A percentile compares a stretch with the other conserved stretches of the same genome.
These are phyloP conservation scores for Mythimna ferrago DNA, from an alignment of 2,888 invertebrate species.

Conservation along the genomic window DNA sequence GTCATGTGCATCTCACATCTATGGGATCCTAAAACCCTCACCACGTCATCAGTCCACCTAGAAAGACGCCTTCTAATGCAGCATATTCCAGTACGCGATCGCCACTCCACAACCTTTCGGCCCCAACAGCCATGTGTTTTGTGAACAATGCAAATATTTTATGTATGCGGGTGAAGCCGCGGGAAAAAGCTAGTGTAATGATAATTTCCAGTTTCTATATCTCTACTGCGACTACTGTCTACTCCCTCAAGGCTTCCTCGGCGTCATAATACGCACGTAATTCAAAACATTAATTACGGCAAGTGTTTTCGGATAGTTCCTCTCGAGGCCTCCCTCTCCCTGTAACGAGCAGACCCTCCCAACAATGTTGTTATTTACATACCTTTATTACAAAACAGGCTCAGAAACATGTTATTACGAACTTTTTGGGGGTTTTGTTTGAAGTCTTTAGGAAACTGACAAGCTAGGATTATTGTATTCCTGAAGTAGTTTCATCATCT, in stretches of 20 bases:
- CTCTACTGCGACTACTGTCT: constrained; percentile 1
- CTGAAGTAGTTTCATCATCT: no score
- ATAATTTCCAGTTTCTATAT: neutral
- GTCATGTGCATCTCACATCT: no score
- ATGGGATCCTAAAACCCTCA: no score
- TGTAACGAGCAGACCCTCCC: constrained; percentile 40
- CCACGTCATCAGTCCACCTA: no score
- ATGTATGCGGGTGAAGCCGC: no score
- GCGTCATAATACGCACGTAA: constrained; percentile 56
- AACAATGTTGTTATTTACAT: constrained; percentile 48
- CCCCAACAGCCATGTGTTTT: no score
- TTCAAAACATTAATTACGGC: constrained; percentile 59
- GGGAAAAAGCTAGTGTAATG: no score
- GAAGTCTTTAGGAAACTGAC: neutral
- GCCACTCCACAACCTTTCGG: no score
- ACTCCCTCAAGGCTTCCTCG: neutral
- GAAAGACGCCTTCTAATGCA: no score
- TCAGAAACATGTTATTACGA: constrained; percentile 32
- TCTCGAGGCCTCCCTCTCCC: constrained; percentile 33
- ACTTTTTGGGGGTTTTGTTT: constrained; percentile 18
- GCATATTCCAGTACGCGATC: no score
- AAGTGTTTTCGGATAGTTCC: constrained; percentile 62
- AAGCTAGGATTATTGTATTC: no score
- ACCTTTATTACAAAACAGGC: constrained; percentile 32
- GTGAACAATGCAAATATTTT: no score